Evolutionary conservation across 2,797 vertebrate species (phyloP), one percentile per base, ranked within the genome.

Genomic region (Ctenosaura bakeri): DNA sequence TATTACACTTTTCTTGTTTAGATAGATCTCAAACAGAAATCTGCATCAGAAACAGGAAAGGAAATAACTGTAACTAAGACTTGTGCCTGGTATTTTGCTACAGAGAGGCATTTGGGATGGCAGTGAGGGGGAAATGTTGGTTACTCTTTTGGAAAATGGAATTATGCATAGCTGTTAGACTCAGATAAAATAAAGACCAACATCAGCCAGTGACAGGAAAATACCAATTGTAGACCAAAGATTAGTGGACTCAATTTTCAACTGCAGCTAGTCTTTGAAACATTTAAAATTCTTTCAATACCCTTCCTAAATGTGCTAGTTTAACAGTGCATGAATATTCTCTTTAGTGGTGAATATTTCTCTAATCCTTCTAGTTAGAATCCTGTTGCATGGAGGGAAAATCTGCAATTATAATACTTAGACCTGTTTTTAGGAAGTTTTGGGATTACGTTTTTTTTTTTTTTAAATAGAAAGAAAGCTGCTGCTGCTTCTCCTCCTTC

Each of bases 61-160:
- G 5, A 95, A 95, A 91, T 87, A 74, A 71, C 4, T 84, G 82
- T 87, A 89, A 80, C 0, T 56, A 89, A 94, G 90, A 83, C 78
- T 3, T 42, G 42, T 93, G 82, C 82, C 93, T 2, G 0, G 73
- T 94, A 24, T 76, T 90, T 85, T 88, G 86, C 85, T 88, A 1
- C 52, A 71, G 71, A 90, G 50, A 91, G 83, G 22, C 74, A 14
- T 84, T 89, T 76, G 54, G 92, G 46, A 79, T 77, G 87, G 10
- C 74, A 89, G 87, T 77, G 35, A 35, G 80, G n/a, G 66, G 22
- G 52, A 96, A 90, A 93, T 85, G 52, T 83, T 93, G 86, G 73
- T 93, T 87, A 92, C 52, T 94, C 89, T 96, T 29, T 89, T 78
- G 89, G 94, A 96, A 97, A 97, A 96, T 26, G 66, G 77, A 96